Conservation (phyloP, 2,113 vertebrate species). For the Montifringilla adamsi region DNA sequence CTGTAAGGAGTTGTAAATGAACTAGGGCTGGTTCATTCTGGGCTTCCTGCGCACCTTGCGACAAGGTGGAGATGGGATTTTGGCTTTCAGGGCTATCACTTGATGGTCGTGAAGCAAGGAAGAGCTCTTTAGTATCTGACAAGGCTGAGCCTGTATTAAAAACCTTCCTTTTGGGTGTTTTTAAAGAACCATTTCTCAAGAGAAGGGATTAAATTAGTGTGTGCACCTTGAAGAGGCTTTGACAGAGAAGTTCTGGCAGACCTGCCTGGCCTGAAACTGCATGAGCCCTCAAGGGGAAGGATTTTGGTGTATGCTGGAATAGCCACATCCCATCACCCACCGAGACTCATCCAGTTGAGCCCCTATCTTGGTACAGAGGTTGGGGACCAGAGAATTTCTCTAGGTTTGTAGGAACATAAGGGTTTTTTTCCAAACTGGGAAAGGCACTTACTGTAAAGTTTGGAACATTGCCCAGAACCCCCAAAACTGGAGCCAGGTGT, state of each 20-base stretch:
- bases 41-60: not conserved
- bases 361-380: not conserved
- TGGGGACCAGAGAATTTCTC: not conserved
- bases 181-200: not conserved
- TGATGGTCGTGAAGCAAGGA: not conserved
- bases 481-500: not conserved
- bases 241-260: not conserved
- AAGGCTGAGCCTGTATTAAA: not conserved
- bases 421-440: not conserved
- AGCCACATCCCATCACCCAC: rapidly evolving
- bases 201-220: not conserved
- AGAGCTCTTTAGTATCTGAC: not conserved
- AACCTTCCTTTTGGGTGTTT: not conserved
- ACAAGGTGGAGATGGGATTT: not conserved
- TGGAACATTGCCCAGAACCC: not conserved
- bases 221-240: not conserved
- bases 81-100: rapidly evolving
- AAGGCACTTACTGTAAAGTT: not conserved
- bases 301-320: not conserved
- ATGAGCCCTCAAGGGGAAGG: not conserved
- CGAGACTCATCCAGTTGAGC: not conserved
- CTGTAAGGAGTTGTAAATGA: not conserved
- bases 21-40: not conserved
- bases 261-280: not conserved
- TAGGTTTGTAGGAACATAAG: not conserved